Conservation (phyloP, 2,113 vertebrate genomes). For the Trachemys scripta region DNA sequence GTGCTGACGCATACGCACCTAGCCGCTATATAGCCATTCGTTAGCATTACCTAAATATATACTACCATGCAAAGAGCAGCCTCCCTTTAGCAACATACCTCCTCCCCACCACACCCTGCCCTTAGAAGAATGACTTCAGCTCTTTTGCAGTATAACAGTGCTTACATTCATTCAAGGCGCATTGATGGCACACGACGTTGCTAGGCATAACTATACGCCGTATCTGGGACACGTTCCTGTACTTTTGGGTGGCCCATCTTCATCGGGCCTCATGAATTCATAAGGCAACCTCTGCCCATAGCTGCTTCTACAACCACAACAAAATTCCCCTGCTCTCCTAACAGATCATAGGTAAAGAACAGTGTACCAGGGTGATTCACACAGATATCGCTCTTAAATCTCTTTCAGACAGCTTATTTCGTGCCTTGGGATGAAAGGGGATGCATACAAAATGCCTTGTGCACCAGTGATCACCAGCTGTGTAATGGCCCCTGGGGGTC, state of each 20-base stretch:
- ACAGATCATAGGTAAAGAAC: slow-evolving; percentile 67
- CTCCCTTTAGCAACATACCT: slow-evolving; percentile 73
- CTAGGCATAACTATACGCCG: slow-evolving; percentile 36
- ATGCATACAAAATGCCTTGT: background rate
- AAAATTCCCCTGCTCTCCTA: slow-evolving; percentile 55
- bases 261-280: background rate
- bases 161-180: background rate
- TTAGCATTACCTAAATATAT: slow-evolving; percentile 77
- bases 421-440: background rate
- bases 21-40: slow-evolving; percentile 67
- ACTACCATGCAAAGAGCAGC: slow-evolving; percentile 68
- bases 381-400: background rate
- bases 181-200: background rate
- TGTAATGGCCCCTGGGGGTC: background rate
- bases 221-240: slow-evolving; percentile 56
- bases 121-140: slow-evolving; percentile 71
- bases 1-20: slow-evolving; percentile 68
- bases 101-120: slow-evolving; percentile 75
- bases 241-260: background rate
- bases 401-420: slow-evolving; percentile 48
- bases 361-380: background rate
- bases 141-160: slow-evolving; percentile 21
- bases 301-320: slow-evolving; percentile 59
- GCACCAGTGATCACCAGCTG: background rate
- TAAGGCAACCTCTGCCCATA: slow-evolving; percentile 74